These are phyloP conservation scores for Malthinus flaveolus DNA, from an alignment of 2,888 invertebrate genomes.

Conservation along the genomic window DNA sequence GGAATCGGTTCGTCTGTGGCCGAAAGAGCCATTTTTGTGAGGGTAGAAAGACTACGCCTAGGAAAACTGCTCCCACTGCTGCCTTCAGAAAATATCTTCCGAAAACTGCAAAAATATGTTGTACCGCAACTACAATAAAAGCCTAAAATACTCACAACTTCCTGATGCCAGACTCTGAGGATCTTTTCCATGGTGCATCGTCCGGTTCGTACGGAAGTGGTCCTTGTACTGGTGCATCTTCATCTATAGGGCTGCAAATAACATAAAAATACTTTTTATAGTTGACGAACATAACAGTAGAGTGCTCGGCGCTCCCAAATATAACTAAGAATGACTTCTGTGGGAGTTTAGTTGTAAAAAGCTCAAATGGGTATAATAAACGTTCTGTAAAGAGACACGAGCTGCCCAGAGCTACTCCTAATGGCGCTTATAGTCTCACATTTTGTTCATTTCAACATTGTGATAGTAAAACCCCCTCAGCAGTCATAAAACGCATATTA, in stretches of 20 bases:
- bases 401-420: too few relatives aligned
- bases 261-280: too few relatives aligned
- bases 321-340: too few relatives aligned
- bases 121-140: neutral
- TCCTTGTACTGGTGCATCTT: constrained; percentile 93
- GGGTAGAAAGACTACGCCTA: constrained; percentile 77
- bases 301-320: too few relatives aligned
- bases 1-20: constrained; percentile 52
- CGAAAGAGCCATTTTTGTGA: constrained; percentile 72
- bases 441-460: too few relatives aligned
- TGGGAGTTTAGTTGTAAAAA: too few relatives aligned
- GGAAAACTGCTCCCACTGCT: constrained; percentile 74
- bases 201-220: constrained; percentile 96
- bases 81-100: constrained; percentile 85
- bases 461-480: too few relatives aligned
- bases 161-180: constrained; percentile 82
- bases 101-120: constrained; percentile 67
- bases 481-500: too few relatives aligned
- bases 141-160: constrained; percentile 74
- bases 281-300: neutral
- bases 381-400: too few relatives aligned
- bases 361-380: too few relatives aligned
- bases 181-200: constrained; percentile 92
- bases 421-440: too few relatives aligned
- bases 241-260: constrained; percentile 59